A percentile compares a stretch with the other conserved stretches of the same genome.
Evolutionary conservation across 1,140 invertebrate species (phyloP).

Genomic region (Centruroides vittatus): DNA sequence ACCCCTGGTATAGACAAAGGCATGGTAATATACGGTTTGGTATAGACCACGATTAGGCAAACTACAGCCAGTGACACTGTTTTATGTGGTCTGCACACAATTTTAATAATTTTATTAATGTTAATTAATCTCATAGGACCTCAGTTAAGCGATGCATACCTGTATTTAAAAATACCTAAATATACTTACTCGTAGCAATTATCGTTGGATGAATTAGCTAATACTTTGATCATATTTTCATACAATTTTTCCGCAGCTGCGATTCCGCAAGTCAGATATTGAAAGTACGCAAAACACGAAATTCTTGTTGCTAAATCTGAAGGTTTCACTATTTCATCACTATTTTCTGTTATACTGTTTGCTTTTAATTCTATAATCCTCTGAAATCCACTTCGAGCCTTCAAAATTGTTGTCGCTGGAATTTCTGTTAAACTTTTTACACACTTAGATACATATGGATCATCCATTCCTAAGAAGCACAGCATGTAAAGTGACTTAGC

Average conservation of each 20-base stretch:
- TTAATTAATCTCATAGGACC: too few species aligned
- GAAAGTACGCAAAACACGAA: conserved; percentile 25
- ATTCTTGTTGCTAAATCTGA: conserved; percentile 1
- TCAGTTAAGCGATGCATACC: too few species aligned
- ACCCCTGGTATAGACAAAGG: too few species aligned
- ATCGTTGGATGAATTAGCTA: conserved; percentile 11
- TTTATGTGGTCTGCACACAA: too few species aligned
- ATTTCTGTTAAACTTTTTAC: not conserved
- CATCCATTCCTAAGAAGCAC: conserved; percentile 7
- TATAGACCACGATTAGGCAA: too few species aligned
- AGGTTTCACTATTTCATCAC: not conserved
- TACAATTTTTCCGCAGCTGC: not conserved
- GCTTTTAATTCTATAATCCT: conserved; percentile 10
- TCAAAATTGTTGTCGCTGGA: conserved; percentile 18
- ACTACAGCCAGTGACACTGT: too few species aligned
- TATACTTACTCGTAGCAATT: not conserved
- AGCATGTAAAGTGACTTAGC: conserved; percentile 1
- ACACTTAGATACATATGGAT: conserved; percentile 4
- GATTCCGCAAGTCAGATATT: conserved; percentile 23
- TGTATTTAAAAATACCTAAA: not conserved
- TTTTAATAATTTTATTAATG: too few species aligned
- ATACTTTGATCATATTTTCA: conserved; percentile 17
- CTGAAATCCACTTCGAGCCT: conserved; percentile 15
- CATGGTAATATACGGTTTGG: too few species aligned
- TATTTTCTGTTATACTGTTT: not conserved